Conservation (phyloP, 2,888 invertebrate genomes). For the Tinea trinotella region DNA sequence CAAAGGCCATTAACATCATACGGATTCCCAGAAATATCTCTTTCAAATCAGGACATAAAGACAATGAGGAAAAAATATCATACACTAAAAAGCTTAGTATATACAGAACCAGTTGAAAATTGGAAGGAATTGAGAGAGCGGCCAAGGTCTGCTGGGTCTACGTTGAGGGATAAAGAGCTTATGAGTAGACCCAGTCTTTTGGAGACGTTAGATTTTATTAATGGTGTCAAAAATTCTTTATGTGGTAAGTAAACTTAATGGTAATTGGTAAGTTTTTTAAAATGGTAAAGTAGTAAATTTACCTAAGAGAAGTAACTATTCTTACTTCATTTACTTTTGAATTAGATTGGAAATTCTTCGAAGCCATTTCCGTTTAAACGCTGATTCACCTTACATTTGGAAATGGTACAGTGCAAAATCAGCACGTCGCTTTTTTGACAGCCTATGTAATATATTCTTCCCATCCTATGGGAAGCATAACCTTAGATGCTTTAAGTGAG, state of each 20-base stretch:
- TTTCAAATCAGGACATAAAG: slow-evolving; percentile 48
- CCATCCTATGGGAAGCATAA: no score
- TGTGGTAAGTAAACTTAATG: slow-evolving; percentile 47
- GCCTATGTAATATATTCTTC: no score
- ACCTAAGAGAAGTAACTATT: no score
- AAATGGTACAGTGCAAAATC: no score
- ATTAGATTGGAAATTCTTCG: no score
- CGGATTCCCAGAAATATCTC: slow-evolving; percentile 60
- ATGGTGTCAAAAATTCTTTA: slow-evolving; percentile 54
- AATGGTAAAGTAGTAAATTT: no score
- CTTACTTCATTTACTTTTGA: no score
- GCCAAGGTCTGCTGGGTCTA: slow-evolving; percentile 60
- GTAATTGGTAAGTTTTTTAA: no score
- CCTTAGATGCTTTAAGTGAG: no score
- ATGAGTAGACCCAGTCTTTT: slow-evolving; percentile 55
- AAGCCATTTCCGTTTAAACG: no score
- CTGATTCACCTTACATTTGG: no score
- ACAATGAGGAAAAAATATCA: slow-evolving; percentile 38
- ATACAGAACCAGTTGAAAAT: slow-evolving; percentile 56
- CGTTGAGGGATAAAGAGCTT: slow-evolving; percentile 49
- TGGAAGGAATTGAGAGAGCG: slow-evolving; percentile 49
- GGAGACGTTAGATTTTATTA: slow-evolving; percentile 63
- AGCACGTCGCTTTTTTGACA: no score
- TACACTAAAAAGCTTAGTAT: slow-evolving; percentile 51
- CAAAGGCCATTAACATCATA: slow-evolving; percentile 45